phyloP scores from a whole-genome alignment of 2,113 vertebrate genomes.

The Cephalopholis sonnerati region DNA sequence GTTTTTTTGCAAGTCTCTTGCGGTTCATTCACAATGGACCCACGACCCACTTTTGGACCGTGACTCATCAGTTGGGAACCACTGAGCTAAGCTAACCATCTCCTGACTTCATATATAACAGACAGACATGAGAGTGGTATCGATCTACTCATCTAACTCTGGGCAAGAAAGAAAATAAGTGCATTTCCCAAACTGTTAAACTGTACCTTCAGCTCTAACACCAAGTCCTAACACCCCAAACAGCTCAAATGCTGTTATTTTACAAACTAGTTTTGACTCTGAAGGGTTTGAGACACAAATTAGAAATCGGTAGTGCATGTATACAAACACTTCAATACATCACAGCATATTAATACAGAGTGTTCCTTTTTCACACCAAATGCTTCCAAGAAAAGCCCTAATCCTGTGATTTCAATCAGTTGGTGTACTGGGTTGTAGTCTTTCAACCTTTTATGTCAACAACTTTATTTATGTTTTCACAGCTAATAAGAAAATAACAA shows the following conservation, averaged over 20 bases:
- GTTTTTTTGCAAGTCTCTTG: too few species aligned
- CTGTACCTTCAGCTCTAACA: neutral
- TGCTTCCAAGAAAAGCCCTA: slow-evolving; percentile 35
- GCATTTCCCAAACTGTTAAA: neutral
- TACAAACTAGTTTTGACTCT: slow-evolving; percentile 8
- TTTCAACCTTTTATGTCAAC: slow-evolving; percentile 27
- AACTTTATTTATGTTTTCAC: slow-evolving; percentile 19
- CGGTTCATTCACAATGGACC: too few species aligned
- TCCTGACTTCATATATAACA: too few species aligned
- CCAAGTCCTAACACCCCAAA: neutral
- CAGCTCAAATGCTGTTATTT: neutral
- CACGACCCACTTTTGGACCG: too few species aligned
- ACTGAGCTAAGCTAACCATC: too few species aligned
- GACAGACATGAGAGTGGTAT: too few species aligned
- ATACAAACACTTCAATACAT: neutral
- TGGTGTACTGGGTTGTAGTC: slow-evolving; percentile 12
- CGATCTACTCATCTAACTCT: neutral
- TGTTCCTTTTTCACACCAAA: slow-evolving; percentile 6
- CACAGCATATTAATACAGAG: neutral
- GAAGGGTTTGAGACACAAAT: neutral
- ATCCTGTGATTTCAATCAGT: slow-evolving; percentile 27
- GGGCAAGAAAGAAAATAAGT: neutral
- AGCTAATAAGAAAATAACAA: slow-evolving; percentile 10
- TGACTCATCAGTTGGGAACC: too few species aligned
- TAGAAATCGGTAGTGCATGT: neutral